Evolutionary conservation across 2,888 invertebrate species (phyloP).

Genomic region (Amblyjoppa proteus): DNA sequence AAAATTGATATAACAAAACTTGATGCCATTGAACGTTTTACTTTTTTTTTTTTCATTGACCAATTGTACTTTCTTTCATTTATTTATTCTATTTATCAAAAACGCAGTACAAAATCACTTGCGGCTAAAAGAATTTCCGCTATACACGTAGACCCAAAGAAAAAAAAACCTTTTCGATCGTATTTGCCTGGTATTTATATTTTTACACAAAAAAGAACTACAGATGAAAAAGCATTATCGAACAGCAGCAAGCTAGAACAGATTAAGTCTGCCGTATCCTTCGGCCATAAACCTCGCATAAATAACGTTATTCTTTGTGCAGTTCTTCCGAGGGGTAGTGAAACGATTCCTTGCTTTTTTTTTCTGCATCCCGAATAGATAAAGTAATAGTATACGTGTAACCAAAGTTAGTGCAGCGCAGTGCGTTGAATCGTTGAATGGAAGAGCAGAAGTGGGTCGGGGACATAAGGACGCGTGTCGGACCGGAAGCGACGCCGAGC

Average conservation of each 20-base stretch:
- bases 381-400: conserved; percentile 18
- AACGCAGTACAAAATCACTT: neutral
- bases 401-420: neutral
- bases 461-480: conserved; percentile 79
- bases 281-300: conserved; percentile 22
- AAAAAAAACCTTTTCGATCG: neutral
- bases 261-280: neutral
- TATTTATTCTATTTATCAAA: neutral
- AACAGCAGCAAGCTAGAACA: neutral
- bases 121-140: neutral
- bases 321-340: conserved; percentile 2
- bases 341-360: conserved; percentile 13
- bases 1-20: neutral
- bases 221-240: neutral
- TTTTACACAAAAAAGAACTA: neutral
- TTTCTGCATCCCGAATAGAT: conserved; percentile 8
- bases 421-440: conserved; percentile 46
- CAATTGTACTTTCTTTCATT: neutral
- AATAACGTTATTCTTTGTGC: conserved; percentile 25
- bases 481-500: conserved; percentile 80
- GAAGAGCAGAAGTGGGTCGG: conserved; percentile 62
- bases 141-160: neutral
- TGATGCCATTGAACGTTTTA: neutral
- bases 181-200: neutral
- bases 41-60: neutral